Evolutionary conservation across 92 coral and sea anemone genomes (phyloP).

Genomic region (Ricordea florida): DNA sequence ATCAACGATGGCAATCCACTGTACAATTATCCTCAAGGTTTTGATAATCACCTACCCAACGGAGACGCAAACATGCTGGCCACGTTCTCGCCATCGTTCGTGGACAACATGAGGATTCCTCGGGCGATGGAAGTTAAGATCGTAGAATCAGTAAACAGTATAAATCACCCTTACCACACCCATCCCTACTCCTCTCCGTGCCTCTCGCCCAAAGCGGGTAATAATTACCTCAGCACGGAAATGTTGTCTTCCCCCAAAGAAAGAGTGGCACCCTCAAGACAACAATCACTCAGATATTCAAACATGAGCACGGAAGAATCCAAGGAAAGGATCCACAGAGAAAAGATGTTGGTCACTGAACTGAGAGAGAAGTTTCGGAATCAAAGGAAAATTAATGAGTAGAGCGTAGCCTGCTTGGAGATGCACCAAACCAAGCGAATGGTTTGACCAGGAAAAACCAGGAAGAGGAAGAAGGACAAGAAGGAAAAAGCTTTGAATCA

Average conservation of each 20-base stretch:
- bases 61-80: neutral
- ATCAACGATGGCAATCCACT: slow-evolving; percentile 1
- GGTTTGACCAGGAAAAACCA: too few species aligned
- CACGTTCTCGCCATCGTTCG: slow-evolving; percentile 56
- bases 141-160: slow-evolving; percentile 48
- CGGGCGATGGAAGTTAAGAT: slow-evolving; percentile 82
- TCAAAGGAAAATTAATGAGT: slow-evolving; percentile 44
- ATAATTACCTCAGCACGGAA: neutral
- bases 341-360: slow-evolving; percentile 78
- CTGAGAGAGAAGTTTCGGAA: slow-evolving; percentile 58
- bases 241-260: slow-evolving; percentile 3
- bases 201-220: neutral
- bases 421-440: neutral
- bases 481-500: too few species aligned
- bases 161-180: neutral
- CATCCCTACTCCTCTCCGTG: neutral
- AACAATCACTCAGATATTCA: slow-evolving; percentile 67
- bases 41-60: slow-evolving; percentile 57
- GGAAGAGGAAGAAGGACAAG: too few species aligned
- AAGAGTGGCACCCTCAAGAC: slow-evolving; percentile 51
- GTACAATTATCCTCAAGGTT: slow-evolving; percentile 56
- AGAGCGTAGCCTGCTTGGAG: neutral
- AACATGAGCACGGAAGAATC: slow-evolving; percentile 69
- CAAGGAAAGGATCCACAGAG: slow-evolving; percentile 60
- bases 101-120: slow-evolving; percentile 74